These are phyloP conservation scores for Petrolisthes manimaculis DNA, from an alignment of 2,888 invertebrate species.

Conservation along the genomic window DNA sequence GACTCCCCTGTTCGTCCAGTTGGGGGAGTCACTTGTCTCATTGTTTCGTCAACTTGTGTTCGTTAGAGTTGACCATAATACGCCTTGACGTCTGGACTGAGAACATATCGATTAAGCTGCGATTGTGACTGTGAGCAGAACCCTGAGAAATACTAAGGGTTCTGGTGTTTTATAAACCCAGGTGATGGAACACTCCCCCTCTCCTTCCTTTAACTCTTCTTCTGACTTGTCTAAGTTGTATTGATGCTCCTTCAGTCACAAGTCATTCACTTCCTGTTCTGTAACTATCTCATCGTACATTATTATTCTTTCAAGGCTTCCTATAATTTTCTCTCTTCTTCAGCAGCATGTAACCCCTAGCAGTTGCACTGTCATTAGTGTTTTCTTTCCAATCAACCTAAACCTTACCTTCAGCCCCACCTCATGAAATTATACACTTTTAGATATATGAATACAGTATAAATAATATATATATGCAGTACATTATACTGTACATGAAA, in stretches of 20 bases:
- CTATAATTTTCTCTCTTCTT: neutral
- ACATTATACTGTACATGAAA: neutral
- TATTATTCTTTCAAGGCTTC: neutral
- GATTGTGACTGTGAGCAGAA: constrained; percentile 42
- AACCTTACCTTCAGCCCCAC: neutral
- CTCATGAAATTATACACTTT: neutral
- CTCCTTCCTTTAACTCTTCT: neutral
- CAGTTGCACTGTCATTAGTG: no score
- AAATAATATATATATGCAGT: constrained; percentile 11
- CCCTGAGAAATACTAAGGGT: constrained; percentile 8
- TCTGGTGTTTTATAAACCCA: neutral
- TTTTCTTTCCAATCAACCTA: neutral
- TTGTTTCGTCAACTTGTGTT: constrained; percentile 11
- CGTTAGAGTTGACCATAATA: neutral
- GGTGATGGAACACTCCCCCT: constrained; percentile 8
- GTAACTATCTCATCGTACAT: neutral
- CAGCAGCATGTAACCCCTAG: no score
- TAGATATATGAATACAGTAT: constrained; percentile 6
- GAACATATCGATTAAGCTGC: constrained; percentile 54
- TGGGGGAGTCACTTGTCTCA: constrained; percentile 19
- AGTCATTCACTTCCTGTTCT: no score
- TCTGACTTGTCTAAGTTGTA: no score
- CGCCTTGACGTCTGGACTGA: constrained; percentile 42
- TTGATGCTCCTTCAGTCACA: no score
- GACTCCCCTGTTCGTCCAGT: constrained; percentile 38